These are phyloP conservation scores for Lathamus discolor DNA, from an alignment of 2,113 vertebrate species.

Conservation along the genomic window DNA sequence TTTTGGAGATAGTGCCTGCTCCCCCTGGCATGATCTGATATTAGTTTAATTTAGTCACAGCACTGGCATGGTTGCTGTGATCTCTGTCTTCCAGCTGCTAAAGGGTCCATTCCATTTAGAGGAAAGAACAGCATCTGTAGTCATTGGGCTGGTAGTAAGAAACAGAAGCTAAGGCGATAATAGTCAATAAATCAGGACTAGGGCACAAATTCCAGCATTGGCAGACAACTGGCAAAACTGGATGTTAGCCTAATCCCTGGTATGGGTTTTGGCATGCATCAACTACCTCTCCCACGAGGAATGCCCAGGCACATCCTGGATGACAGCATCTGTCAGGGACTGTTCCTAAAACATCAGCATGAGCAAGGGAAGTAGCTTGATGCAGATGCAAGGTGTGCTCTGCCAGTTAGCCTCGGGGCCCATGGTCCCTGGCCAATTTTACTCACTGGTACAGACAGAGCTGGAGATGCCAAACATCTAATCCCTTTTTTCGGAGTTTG, in stretches of 20 bases:
- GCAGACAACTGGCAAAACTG: not conserved
- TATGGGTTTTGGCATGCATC: not conserved
- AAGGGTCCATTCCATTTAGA: not conserved
- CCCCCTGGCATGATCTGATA: not conserved
- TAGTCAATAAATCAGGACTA: not conserved
- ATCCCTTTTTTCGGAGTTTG: not conserved
- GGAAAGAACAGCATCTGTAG: not conserved
- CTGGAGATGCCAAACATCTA: not conserved
- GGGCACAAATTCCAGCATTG: not conserved
- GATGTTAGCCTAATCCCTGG: not conserved
- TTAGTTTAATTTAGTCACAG: not conserved
- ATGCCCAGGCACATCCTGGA: not conserved
- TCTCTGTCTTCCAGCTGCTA: not conserved
- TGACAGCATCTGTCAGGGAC: not conserved
- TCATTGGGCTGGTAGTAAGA: not conserved
- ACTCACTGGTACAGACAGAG: not conserved
- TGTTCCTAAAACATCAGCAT: fast-evolving
- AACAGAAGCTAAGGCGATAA: not conserved
- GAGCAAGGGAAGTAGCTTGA: not conserved
- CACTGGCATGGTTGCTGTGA: not conserved
- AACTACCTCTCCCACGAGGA: not conserved
- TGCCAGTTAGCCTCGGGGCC: not conserved
- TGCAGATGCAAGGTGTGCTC: not conserved
- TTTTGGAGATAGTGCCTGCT: not conserved
- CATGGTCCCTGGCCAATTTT: fast-evolving